phyloP scores from a whole-genome alignment of 2,888 invertebrate species.

The Drosophila diplacantha region DNA sequence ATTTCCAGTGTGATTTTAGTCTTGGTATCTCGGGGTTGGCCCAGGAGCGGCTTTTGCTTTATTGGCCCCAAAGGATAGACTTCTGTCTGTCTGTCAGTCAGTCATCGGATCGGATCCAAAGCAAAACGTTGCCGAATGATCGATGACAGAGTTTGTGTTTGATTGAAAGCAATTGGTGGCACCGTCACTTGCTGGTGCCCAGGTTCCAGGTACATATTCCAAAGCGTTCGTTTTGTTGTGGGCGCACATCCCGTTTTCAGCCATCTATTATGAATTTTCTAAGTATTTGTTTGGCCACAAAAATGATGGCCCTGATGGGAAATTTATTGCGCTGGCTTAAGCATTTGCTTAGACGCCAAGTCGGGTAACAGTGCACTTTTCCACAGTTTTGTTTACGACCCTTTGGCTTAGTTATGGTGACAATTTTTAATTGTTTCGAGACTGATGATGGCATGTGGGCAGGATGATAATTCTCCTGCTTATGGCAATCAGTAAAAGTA shows the following conservation, averaged over 20 bases:
- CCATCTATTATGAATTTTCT: slow-evolving; percentile 10
- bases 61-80: slow-evolving; percentile 70
- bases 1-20: slow-evolving; percentile 9
- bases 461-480: neutral
- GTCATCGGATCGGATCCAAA: slow-evolving; percentile 37
- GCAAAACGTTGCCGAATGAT: slow-evolving; percentile 65
- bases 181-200: slow-evolving; percentile 67
- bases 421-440: slow-evolving; percentile 21
- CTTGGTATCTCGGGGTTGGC: slow-evolving; percentile 9
- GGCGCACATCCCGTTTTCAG: slow-evolving; percentile 29
- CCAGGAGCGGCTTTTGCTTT: slow-evolving; percentile 63
- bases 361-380: slow-evolving; percentile 10
- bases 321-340: slow-evolving; percentile 51
- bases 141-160: slow-evolving; percentile 75
- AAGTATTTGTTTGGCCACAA: slow-evolving; percentile 27
- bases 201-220: slow-evolving; percentile 10
- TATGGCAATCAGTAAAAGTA: neutral
- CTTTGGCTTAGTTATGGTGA: slow-evolving; percentile 23
- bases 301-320: slow-evolving; percentile 59
- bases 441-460: neutral
- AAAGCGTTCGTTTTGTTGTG: slow-evolving; percentile 19
- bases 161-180: slow-evolving; percentile 76
- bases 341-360: slow-evolving; percentile 15
- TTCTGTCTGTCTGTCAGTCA: slow-evolving; percentile 34
- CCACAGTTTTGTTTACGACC: slow-evolving; percentile 19